phyloP scores from a whole-genome alignment of 2,113 vertebrate species.

The Ceuthmochares aereus region DNA sequence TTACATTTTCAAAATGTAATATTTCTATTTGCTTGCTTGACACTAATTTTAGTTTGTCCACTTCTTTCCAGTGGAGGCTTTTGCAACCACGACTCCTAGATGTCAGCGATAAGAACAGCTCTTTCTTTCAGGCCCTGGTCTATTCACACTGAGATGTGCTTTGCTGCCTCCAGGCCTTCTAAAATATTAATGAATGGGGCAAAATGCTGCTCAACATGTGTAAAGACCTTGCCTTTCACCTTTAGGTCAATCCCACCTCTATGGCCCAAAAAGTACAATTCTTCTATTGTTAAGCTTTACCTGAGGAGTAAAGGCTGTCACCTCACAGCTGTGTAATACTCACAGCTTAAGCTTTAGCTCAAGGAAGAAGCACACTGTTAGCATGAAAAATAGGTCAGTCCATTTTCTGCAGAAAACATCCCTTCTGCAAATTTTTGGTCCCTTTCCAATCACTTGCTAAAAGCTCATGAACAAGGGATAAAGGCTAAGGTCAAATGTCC shows the following conservation, averaged over 20 bases:
- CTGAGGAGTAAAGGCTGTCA: conserved; percentile 41
- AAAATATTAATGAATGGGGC: not conserved
- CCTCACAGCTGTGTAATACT: conserved; percentile 33
- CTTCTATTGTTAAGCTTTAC: conserved; percentile 15
- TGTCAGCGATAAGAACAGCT: not conserved
- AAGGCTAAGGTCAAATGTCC: conserved; percentile 53
- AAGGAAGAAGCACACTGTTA: not conserved
- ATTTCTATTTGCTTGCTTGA: not conserved
- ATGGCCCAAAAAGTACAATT: not conserved
- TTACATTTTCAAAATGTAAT: not conserved
- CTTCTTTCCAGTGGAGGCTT: not conserved
- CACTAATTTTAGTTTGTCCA: not conserved
- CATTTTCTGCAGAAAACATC: conserved; percentile 31
- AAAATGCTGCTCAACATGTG: not conserved
- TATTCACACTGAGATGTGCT: not conserved
- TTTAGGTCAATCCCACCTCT: not conserved
- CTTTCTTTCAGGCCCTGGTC: not conserved
- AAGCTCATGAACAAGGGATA: conserved; percentile 39
- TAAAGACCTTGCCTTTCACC: conserved; percentile 37
- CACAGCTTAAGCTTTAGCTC: not conserved
- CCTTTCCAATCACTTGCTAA: not conserved
- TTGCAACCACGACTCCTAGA: not conserved
- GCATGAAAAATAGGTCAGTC: conserved; percentile 58
- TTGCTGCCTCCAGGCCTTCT: conserved; percentile 14
- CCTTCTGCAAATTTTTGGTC: conserved; percentile 32